Base-by-base conservation (phyloP, 2,797 vertebrate species). In the Clarias fuscus region DNA sequence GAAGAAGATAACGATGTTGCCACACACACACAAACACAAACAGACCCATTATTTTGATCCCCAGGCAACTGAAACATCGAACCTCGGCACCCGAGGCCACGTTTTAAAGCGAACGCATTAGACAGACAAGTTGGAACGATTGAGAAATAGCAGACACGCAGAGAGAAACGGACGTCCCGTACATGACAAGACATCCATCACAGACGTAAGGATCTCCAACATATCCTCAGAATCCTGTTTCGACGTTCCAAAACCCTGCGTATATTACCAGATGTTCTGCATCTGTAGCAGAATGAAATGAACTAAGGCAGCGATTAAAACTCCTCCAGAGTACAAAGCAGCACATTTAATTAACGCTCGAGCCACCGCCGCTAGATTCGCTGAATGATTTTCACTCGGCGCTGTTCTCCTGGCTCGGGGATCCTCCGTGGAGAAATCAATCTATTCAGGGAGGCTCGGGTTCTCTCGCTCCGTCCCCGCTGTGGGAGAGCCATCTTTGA, bases 401-500 rank as follows among this genome's bases (percentile, higher is more conserved):
- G 43, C 62, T 82, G 40, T 30, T 82, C 62, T 53, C 20, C 64
- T 27, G 72, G 24, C 30, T 86, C 62, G 27, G 30, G n/a, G 22
- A 77, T 56, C 30, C 70, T 86, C 61, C 67, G 85, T 82, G 59
- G 70, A 86, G 59, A 30, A 62, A 86, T 67, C 70, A 22, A 13
- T 83, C 85, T 67, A 65, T 56, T 75, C 30, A 5, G 70, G 61
- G 79, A 82, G 85, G 27, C 68, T 73, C 68, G 5, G 59, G 33
- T 73, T 73, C 43, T 65, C 48, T 64, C 11, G 43, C 43, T 33
- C 22, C 22, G 48, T 83, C 62, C 72, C 62, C 24, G n/a, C 71
- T 53, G 61, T 59, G 33, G 43, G 37, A 86, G 53, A 81, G 48
- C 30, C n/a, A n/a, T 30, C 79, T 81, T 65, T 81, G 61, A 81